A percentile compares a stretch with the other conserved stretches of the same genome.
Evolutionary conservation across 2,797 vertebrate genomes (phyloP).

Genomic region (Karalla daura): DNA sequence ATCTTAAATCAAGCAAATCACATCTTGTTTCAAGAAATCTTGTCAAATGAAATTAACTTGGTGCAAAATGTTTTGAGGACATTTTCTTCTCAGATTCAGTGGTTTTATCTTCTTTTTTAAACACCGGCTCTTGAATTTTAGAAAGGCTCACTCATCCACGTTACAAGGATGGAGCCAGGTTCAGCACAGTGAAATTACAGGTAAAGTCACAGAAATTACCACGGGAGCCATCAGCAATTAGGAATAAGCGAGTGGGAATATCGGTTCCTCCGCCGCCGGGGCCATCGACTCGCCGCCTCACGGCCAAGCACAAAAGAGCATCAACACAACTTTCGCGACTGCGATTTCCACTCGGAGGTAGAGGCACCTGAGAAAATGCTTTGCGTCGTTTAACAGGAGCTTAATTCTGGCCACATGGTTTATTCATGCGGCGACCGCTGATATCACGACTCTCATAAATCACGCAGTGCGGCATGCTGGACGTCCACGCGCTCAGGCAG

Average conservation of each 20-base stretch:
- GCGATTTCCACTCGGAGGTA: constrained; percentile 56
- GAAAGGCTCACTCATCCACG: background rate
- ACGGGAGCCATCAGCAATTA: background rate
- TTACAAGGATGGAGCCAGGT: too few relatives aligned
- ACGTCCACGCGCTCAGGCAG: constrained; percentile 71
- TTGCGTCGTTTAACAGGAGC: constrained; percentile 82
- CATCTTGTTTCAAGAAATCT: too few relatives aligned
- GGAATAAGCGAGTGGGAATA: constrained; percentile 23
- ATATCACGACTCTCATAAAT: constrained; percentile 87
- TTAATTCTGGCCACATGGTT: constrained; percentile 86
- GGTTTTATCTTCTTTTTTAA: too few relatives aligned
- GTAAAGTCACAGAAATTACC: background rate
- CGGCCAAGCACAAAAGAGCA: constrained; percentile 50
- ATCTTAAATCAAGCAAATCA: too few relatives aligned
- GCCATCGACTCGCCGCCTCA: constrained; percentile 29
- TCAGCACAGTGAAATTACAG: background rate
- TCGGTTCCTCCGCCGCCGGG: background rate
- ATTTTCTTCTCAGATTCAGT: too few relatives aligned
- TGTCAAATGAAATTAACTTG: too few relatives aligned
- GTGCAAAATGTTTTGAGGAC: too few relatives aligned
- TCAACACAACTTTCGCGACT: constrained; percentile 55
- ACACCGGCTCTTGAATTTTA: too few relatives aligned
- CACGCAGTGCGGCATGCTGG: constrained; percentile 81
- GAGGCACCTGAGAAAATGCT: constrained; percentile 78
- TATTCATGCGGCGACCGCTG: constrained; percentile 84